Percentiles rank a stretch among this genome's conserved stretches.
These are phyloP conservation scores for Exephanes ischioxanthus DNA, from an alignment of 2,888 invertebrate species.

Conservation along the genomic window DNA sequence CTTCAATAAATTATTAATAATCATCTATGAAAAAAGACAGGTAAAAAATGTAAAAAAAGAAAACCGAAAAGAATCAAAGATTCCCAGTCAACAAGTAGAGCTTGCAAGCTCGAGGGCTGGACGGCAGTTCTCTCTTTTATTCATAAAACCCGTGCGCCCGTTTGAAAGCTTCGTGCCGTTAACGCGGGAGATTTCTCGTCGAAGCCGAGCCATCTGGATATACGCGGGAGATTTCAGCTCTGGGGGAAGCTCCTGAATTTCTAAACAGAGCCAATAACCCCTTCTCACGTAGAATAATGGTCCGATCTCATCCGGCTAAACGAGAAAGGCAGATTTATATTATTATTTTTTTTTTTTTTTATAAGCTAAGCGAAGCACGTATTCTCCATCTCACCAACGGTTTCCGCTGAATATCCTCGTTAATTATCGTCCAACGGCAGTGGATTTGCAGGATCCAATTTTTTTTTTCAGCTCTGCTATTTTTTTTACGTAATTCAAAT, in stretches of 20 bases:
- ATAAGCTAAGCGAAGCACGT: constrained; percentile 1
- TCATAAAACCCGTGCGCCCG: not conserved
- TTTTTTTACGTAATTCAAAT: not conserved
- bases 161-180: not conserved
- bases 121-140: not conserved
- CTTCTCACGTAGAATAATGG: constrained; percentile 1
- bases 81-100: not conserved
- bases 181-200: constrained; percentile 1
- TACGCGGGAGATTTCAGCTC: constrained; percentile 4
- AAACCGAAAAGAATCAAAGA: not conserved
- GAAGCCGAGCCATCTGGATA: not conserved
- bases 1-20: not conserved
- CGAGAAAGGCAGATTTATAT: constrained; percentile 5
- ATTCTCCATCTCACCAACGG: not conserved
- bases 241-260: not conserved
- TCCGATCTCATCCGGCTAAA: constrained; percentile 1
- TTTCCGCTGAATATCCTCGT: not conserved
- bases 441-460: not conserved
- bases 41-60: not conserved
- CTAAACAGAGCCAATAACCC: not conserved
- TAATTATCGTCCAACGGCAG: not conserved
- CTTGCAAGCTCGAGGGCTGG: not conserved
- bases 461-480: not conserved
- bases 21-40: not conserved
- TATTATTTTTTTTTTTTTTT: not conserved